Base-by-base conservation (phyloP, 2,113 vertebrate genomes). In the Xiphias gladius region DNA sequence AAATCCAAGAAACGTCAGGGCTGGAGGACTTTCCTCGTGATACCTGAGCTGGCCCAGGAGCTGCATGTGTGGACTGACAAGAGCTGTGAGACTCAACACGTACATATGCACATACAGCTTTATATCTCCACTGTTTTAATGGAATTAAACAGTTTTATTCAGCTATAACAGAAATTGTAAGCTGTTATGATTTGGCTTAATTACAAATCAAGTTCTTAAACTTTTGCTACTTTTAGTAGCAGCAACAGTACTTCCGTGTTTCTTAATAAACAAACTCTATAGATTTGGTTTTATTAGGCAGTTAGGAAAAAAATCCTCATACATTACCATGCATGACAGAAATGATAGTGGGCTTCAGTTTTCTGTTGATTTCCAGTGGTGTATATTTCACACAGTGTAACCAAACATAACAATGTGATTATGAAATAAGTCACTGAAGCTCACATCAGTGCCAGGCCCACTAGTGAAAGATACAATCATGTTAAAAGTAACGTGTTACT, bases 1-100 rank as follows among this genome's bases (percentile, higher is more conserved):
- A 99, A 98, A 92, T 99, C 97, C 80, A 99, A 99, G 94, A 99
- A 99, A 91, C 96, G 97, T 0, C 97, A 98, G 85, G 97, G 97
- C 70, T 99, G 97, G 97, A 94, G 97, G 87, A 99, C 97, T 22
- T 99, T 98, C 83, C 93, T 99, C 90, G 97, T 99, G 81, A 97
- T 99, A 69, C 97, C 97, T 0, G 97, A 99, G 88, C 94, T 99
- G 80, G 98, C 97, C 0, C 97, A 98, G 91, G 97, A 99, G 94
- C 93, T 99, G 46, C 97, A 98, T 0, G 97, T 99, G 79, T 99
- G 97, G 97, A 99, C 97, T 1, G 97, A 98, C 92, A 98, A 99
- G 93, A 99, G 97, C 84, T 96, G 97, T 99, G 93, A 97, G 97
- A 9, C 14, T 17, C 8, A 13, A 67, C 28, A 35, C 28, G 28